Evolutionary conservation across 2,888 invertebrate genomes (phyloP).

Genomic region (Protophormia terraenovae): DNA sequence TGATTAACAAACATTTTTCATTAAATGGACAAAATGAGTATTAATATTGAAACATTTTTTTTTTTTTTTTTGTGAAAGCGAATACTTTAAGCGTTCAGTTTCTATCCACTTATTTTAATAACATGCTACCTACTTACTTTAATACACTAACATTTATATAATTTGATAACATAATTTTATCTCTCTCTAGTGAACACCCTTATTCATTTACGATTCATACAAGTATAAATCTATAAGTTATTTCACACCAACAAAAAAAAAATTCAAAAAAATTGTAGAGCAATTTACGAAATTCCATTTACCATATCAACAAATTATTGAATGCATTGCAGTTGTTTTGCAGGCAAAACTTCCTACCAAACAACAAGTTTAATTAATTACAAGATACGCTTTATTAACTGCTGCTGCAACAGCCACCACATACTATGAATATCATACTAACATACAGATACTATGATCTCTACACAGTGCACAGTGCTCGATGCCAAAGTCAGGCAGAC

Average conservation of each 20-base stretch:
- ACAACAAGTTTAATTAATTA: constrained; percentile 65
- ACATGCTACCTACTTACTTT: too few relatives aligned
- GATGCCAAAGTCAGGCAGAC: constrained; percentile 42
- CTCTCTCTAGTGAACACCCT: neutral
- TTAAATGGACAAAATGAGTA: too few relatives aligned
- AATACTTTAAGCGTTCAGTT: too few relatives aligned
- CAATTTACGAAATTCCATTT: constrained; percentile 50
- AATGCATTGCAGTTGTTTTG: constrained; percentile 14
- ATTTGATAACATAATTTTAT: too few relatives aligned
- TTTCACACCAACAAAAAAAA: constrained; percentile 36
- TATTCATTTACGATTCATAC: neutral
- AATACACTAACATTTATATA: too few relatives aligned
- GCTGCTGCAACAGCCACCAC: constrained; percentile 54
- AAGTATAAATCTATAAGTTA: constrained; percentile 11
- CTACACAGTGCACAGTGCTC: constrained; percentile 1
- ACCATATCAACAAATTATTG: constrained; percentile 51
- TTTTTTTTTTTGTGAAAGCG: too few relatives aligned
- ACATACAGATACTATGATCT: constrained; percentile 13
- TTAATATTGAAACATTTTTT: too few relatives aligned
- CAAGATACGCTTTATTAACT: constrained; percentile 61
- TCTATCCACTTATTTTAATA: too few relatives aligned
- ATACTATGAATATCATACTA: constrained; percentile 23
- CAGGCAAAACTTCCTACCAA: constrained; percentile 40
- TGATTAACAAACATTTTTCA: too few relatives aligned
- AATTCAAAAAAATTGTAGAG: neutral